Conservation (phyloP, 2,888 invertebrate genomes). For the Schizotus pectinicornis region DNA sequence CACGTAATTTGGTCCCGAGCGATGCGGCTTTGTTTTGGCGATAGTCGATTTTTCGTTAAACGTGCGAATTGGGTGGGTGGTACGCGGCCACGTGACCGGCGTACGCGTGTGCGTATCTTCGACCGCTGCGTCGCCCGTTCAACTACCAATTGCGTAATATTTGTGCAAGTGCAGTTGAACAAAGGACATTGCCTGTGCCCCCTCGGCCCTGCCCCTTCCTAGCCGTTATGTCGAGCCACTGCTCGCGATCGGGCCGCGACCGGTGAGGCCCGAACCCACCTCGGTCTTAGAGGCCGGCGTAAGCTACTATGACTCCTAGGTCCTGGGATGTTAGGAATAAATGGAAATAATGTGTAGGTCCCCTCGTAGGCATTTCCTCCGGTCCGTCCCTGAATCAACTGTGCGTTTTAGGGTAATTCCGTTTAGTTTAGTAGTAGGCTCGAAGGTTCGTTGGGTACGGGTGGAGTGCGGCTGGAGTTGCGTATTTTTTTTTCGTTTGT, state of each 20-base stretch:
- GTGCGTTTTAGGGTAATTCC: slow-evolving; percentile 53
- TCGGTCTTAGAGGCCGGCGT: slow-evolving; percentile 8
- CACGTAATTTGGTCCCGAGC: too few species aligned
- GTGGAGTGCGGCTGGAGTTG: slow-evolving; percentile 48
- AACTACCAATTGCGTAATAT: slow-evolving; percentile 48
- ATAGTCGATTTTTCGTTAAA: too few species aligned
- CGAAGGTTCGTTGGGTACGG: slow-evolving; percentile 52
- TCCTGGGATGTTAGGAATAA: slow-evolving; percentile 25
- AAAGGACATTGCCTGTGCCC: slow-evolving; percentile 54
- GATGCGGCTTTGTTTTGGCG: too few species aligned
- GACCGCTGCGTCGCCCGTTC: slow-evolving; percentile 6
- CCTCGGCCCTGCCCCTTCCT: neutral
- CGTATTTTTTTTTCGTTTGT: slow-evolving; percentile 53
- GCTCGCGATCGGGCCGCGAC: neutral
- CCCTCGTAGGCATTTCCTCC: slow-evolving; percentile 43
- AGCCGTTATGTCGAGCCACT: neutral
- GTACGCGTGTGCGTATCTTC: neutral
- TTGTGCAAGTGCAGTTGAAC: slow-evolving; percentile 55
- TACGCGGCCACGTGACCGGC: neutral
- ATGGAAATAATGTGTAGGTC: slow-evolving; percentile 21
- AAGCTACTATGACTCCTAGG: slow-evolving; percentile 28
- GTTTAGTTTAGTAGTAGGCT: slow-evolving; percentile 52
- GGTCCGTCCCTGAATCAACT: slow-evolving; percentile 50
- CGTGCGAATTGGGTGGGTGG: too few species aligned
- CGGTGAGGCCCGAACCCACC: slow-evolving; percentile 3